These are phyloP conservation scores for Drosophila mayri DNA, from an alignment of 1,140 invertebrate genomes.

Conservation along the genomic window DNA sequence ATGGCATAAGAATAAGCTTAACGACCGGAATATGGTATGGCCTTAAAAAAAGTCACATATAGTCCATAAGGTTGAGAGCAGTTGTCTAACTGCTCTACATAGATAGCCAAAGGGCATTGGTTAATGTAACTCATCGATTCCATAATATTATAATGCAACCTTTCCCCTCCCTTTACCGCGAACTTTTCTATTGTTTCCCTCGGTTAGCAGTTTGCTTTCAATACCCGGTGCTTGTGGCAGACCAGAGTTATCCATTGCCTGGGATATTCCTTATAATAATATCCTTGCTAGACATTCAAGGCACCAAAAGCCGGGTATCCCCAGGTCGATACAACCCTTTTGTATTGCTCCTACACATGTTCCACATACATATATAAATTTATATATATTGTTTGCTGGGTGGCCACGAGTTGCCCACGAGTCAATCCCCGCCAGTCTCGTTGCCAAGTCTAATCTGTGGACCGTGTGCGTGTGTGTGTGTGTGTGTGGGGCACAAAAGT, in stretches of 20 bases:
- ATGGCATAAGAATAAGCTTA: too few relatives aligned
- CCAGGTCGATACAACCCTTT: not conserved
- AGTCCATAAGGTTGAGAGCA: too few relatives aligned
- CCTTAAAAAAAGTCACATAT: too few relatives aligned
- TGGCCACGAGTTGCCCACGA: slow-evolving; percentile 1
- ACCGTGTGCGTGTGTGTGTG: slow-evolving; percentile 15
- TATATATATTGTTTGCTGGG: slow-evolving; percentile 16
- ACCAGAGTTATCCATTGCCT: not conserved
- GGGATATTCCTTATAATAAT: not conserved
- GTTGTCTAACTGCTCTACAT: not conserved
- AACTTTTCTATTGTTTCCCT: slow-evolving; percentile 43
- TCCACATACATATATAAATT: not conserved
- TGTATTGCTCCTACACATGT: not conserved
- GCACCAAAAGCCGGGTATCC: not conserved
- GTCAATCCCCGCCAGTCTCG: slow-evolving; percentile 20
- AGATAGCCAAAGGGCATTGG: not conserved
- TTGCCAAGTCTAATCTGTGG: slow-evolving; percentile 67
- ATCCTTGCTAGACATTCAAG: not conserved
- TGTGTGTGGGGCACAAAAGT: slow-evolving; percentile 37
- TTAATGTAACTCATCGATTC: slow-evolving; percentile 36
- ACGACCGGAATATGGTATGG: too few relatives aligned
- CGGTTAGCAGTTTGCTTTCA: slow-evolving; percentile 12
- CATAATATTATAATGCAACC: slow-evolving; percentile 12
- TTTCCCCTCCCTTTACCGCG: not conserved
- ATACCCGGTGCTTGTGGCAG: not conserved